Base-by-base conservation (phyloP, 2,113 vertebrate species). In the Cyprinodon tularosa region DNA sequence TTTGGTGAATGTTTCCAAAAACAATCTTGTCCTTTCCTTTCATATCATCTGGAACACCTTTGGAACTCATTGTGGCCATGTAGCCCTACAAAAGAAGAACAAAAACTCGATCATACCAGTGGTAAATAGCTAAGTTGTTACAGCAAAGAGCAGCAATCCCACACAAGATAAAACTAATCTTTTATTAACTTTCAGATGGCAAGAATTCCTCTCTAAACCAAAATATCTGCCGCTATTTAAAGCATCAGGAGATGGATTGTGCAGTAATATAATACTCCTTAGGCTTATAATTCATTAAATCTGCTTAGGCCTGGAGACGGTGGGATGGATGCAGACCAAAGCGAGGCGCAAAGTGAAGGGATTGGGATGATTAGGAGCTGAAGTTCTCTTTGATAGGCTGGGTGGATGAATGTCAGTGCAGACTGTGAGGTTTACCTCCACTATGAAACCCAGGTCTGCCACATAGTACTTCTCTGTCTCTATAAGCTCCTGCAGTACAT, bases 1-100 rank as follows among this genome's bases (percentile, higher is more conserved):
- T 97, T 91, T 97, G 96, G 89, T 97, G 96, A 89, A 97, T 96
- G 91, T 98, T 97, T 65, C 97, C 97, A 86, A 98, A 97, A 77
- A 97, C 94, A 67, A 98, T 97, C 93, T 96, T 96, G 89, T 97
- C 96, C 82, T 96, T 96, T 84, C 97, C 97, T 92, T 95, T 96
- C 94, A 98, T 95, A 90, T 93, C 95, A 77, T 98, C 96, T 0
- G 96, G 96, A 12, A 96, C 77, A 45, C 96, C 95, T 80, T 93
- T 96, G 37, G 93, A 66, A 59, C 70, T 94, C 95, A 98, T 96
- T 12, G 94, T 95, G 22, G 90, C 94, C 94, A 97, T 96, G 86
- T 98, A 98, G 68, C 96, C 97, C 96, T 95, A 88, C 1, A 71
- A 82, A 14, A 77, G 45, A 85, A 78, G 14, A 15, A 59, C 48